A percentile compares a stretch with the other conserved stretches of the same genome.
Evolutionary conservation across 2,888 invertebrate species (phyloP).

Genomic region (Drosophila neotestacea): DNA sequence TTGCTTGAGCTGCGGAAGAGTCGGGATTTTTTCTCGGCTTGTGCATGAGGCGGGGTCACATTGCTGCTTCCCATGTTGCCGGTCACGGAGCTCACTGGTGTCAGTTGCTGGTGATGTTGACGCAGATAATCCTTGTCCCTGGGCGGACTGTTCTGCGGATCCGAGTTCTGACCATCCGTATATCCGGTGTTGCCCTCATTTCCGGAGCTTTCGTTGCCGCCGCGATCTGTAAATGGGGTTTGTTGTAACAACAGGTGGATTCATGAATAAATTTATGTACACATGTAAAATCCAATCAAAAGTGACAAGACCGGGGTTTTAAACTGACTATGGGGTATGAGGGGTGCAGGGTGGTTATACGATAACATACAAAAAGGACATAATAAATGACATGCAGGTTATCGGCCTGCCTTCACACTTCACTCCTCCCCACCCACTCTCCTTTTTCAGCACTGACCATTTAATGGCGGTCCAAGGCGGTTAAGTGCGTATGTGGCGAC

Average conservation of each 20-base stretch:
- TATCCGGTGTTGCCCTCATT: conserved; percentile 88
- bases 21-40: conserved; percentile 85
- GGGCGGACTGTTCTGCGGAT: conserved; percentile 88
- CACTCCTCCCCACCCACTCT: not conserved
- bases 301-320: conserved; percentile 1
- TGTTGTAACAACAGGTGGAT: not conserved
- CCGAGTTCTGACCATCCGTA: conserved; percentile 89
- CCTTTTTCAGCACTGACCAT: conserved; percentile 1
- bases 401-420: conserved; percentile 5
- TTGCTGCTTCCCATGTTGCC: conserved; percentile 53
- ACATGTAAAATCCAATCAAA: not conserved
- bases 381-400: conserved; percentile 37
- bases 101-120: conserved; percentile 72
- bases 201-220: conserved; percentile 86
- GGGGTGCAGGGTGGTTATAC: conserved; percentile 27
- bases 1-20: conserved; percentile 86
- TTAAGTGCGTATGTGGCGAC: conserved; percentile 41
- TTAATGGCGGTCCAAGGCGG: conserved; percentile 17
- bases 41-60: conserved; percentile 69
- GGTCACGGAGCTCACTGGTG: conserved; percentile 77
- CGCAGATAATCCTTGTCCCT: conserved; percentile 85
- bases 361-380: conserved; percentile 14
- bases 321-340: not conserved
- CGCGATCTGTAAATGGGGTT: conserved; percentile 75
- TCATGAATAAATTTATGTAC: not conserved